Base-by-base conservation (phyloP, 2,888 invertebrate genomes). In the Galeruca laticollis region DNA sequence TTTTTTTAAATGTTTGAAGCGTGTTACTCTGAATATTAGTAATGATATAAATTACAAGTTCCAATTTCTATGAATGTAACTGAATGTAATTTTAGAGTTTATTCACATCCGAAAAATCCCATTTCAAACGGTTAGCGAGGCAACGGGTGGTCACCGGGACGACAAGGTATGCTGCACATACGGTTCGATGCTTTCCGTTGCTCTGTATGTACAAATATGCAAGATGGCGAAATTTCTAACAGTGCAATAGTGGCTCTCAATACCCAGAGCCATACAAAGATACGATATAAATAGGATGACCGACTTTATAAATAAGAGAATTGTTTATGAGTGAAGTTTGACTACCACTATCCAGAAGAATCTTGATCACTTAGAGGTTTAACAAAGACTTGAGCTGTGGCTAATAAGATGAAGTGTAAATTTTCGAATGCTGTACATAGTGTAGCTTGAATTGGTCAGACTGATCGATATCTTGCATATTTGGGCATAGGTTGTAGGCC, bases 171-270 rank as follows among this genome's bases (percentile, higher is more conserved):
- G 49, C 61, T 51, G 31, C 47, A 60, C 43, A 51, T 51, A 62
- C 52, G 57, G 33, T 65, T 21, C 47, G 57, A 33, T 47, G 59
- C 51, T 49, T 47, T 57, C 18, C 26, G 31, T 59, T 54, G 33
- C 31, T 56, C 51, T 49, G 43, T 47, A 49, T 56, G 49, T 33
- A 65, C 49, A 57, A 43, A 57, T 59, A 47, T 47, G 21, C 59
- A 66, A 66, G 59, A 66, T 37, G 20, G 35, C 37, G 37, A 66
- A 66, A 54, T 31, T 20, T n/a, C 81, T 76, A 76, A 80, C 79
- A 75, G 80, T 80, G 81, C 81, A 82, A 83, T 83, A 83, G 82
- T 79, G 80, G 79, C 79, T 79, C 72, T 75, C 56, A 26, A 31
- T 26, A 31, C 9, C 1, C 56, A 56, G 10, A 15, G 33, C 15